Percentiles rank a stretch among this genome's conserved stretches.
phyloP scores from a whole-genome alignment of 2,797 vertebrate species.

The Lindbergichthys nudifrons region DNA sequence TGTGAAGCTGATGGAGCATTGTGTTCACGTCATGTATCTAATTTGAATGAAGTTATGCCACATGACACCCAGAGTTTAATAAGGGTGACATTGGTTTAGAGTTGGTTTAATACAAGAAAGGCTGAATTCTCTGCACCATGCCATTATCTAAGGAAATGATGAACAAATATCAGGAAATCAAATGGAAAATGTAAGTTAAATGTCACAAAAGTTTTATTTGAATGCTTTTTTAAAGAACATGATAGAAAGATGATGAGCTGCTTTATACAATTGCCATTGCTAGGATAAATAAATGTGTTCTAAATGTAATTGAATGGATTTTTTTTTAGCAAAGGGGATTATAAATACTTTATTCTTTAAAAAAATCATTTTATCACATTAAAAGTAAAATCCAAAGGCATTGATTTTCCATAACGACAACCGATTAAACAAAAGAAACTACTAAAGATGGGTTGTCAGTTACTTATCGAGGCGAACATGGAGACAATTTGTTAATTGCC shows the following conservation, averaged over 20 bases:
- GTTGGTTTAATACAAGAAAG: slow-evolving; percentile 21
- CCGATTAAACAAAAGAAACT: too few relatives aligned
- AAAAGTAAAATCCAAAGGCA: background rate
- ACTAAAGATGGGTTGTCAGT: too few relatives aligned
- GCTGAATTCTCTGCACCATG: slow-evolving; percentile 1
- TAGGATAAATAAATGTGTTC: background rate
- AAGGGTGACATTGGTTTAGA: slow-evolving; percentile 33
- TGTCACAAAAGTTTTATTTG: background rate
- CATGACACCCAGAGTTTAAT: slow-evolving; percentile 12
- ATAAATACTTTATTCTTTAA: too few relatives aligned
- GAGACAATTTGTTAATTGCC: too few relatives aligned
- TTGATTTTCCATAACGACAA: background rate
- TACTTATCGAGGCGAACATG: too few relatives aligned
- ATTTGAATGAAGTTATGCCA: slow-evolving; percentile 32
- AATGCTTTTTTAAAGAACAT: background rate
- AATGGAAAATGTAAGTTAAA: background rate
- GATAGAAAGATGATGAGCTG: too few relatives aligned
- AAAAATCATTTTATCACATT: background rate
- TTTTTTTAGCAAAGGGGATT: background rate
- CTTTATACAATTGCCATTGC: background rate
- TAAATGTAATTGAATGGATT: too few relatives aligned
- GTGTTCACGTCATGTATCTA: slow-evolving; percentile 3
- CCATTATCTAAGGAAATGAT: background rate
- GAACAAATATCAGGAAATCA: background rate
- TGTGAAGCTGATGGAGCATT: slow-evolving; percentile 26